Evolutionary conservation across 2,888 invertebrate species (phyloP), one percentile per base, ranked within the genome.

Genomic region (Lithodes maja): DNA sequence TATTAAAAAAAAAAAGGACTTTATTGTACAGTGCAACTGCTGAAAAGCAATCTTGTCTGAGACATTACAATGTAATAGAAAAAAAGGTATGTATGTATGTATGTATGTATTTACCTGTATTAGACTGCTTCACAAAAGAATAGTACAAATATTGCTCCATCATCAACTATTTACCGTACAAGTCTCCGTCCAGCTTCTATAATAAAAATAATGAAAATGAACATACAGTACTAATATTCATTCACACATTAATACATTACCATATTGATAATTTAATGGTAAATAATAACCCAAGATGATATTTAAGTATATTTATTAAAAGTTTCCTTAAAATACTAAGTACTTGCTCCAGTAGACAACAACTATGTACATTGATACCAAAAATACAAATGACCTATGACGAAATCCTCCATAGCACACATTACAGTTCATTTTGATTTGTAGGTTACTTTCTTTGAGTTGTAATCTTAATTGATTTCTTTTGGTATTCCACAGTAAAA

Each of bases 281-380:
- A 7, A 86, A 74, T 55, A 54, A 81, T 55, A 54, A 69, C 71
- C 49, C 33, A n/a, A 17, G 17, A n/a, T 53, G 9, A 33, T 86
- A 89, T 89, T 89, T 85, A 89, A 85, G 84, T 85, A 89, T 89
- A 85, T 89, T 89, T 89, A 89, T 89, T 84, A 89, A 89, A 89
- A 89, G 84, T 89, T 89, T 89, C 85, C 88, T 89, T 89, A 89
- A 85, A 89, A 89, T 89, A 89, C 85, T 89, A 89, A 89, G 88
- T 89, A 89, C 88, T 89, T 89, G 88, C 88, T 89, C 88, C 88
- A 89, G 88, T 89, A 89, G 88, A 89, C 88, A 89, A 89, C 88
- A 89, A 89, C 81, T 89, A 89, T 89, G 61, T 89, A 89, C 88
- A 89, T 50, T 71, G 85, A 89, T 89, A 89, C 88, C 88, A 89